Evolutionary conservation across 2,797 vertebrate species (phyloP).

Genomic region (Neosalanx taihuensis): DNA sequence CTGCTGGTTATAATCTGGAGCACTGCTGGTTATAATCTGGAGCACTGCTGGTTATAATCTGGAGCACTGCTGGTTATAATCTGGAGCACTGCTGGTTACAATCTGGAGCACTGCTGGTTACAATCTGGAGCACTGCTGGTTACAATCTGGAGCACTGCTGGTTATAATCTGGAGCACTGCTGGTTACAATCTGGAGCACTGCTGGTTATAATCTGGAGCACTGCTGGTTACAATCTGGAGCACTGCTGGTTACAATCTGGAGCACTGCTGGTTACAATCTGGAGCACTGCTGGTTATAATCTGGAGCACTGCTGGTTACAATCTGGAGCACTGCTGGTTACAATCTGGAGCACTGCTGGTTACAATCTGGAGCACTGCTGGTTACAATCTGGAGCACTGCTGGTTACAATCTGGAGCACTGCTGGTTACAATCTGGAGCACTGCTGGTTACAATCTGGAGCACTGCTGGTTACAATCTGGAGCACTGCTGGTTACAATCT

Average conservation of each 20-base stretch:
- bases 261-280: slow-evolving; percentile 23
- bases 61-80: not conserved
- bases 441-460: slow-evolving; percentile 18
- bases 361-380: not conserved
- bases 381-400: too few relatives aligned
- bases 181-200: slow-evolving; percentile 13
- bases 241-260: too few relatives aligned
- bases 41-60: slow-evolving; percentile 23
- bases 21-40: too few relatives aligned
- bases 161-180: too few relatives aligned
- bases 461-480: too few relatives aligned
- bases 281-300: not conserved
- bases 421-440: too few relatives aligned
- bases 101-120: not conserved
- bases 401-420: slow-evolving; percentile 13
- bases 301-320: slow-evolving; percentile 29
- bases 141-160: not conserved
- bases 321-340: not conserved
- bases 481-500: slow-evolving; percentile 23
- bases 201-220: too few relatives aligned
- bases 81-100: slow-evolving; percentile 29
- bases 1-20: slow-evolving; percentile 18
- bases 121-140: too few relatives aligned
- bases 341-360: too few relatives aligned
- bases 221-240: slow-evolving; percentile 18